These are phyloP conservation scores for Hassar affinis DNA, from an alignment of 2,113 vertebrate species.

Conservation along the genomic window DNA sequence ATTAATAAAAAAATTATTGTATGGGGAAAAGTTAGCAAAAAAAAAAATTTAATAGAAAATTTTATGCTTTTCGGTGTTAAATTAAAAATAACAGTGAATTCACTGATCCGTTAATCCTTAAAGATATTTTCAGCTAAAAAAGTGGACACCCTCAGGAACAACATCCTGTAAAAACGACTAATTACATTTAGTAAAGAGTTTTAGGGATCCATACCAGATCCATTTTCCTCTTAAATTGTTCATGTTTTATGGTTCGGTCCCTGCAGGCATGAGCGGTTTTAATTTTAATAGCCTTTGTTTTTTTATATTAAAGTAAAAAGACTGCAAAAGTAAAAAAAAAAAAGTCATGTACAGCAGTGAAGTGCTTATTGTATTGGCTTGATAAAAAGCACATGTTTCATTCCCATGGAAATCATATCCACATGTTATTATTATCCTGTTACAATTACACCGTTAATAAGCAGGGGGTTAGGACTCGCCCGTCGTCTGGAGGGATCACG, in stretches of 20 bases:
- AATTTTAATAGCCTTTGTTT: background rate
- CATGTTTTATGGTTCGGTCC: background rate
- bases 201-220: no score
- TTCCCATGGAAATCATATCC: conserved; percentile 48
- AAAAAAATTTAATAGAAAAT: background rate
- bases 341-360: conserved; percentile 22
- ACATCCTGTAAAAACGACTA: background rate
- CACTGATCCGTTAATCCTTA: no score
- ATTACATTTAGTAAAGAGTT: background rate
- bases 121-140: no score
- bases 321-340: conserved; percentile 2
- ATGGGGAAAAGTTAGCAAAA: background rate
- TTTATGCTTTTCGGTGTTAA: background rate
- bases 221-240: background rate
- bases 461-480: background rate
- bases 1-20: background rate
- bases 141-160: background rate
- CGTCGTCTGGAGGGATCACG: background rate
- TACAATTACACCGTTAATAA: conserved; percentile 2
- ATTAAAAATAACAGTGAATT: background rate
- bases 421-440: conserved; percentile 59
- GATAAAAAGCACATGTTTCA: conserved; percentile 69
- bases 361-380: conserved; percentile 54
- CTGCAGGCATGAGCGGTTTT: background rate
- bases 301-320: conserved; percentile 14